Percentiles rank a stretch among this genome's conserved stretches.
Conservation (phyloP, 2,113 vertebrate genomes). For the Atlantisia rogersi region DNA sequence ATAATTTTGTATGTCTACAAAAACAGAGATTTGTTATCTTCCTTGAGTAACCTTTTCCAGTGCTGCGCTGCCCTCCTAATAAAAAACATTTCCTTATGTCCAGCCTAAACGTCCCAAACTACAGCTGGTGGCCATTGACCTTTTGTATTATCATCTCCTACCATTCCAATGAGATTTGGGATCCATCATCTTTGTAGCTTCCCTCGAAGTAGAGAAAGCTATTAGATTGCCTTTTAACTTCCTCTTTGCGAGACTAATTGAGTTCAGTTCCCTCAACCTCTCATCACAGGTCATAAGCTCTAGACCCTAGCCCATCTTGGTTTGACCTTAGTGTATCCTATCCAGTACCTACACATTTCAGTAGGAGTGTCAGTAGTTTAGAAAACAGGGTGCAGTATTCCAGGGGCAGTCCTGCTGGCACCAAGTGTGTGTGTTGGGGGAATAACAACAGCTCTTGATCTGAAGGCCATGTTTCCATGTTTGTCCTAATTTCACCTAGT, state of each 20-base stretch:
- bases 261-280: neutral
- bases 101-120: neutral
- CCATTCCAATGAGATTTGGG: neutral
- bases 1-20: neutral
- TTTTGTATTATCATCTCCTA: neutral
- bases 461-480: neutral
- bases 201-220: neutral
- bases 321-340: neutral
- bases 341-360: neutral
- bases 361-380: neutral
- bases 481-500: neutral
- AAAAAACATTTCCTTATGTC: neutral
- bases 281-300: neutral
- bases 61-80: neutral
- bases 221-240: neutral
- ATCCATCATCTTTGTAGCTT: neutral
- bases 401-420: neutral
- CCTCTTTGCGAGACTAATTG: neutral
- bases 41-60: neutral
- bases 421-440: neutral
- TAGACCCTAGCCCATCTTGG: neutral
- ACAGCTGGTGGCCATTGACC: neutral
- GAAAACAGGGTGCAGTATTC: neutral
- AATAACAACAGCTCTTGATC: neutral
- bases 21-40: neutral